Conservation (phyloP, 2,797 vertebrate species). For the Lerista edwardsae region DNA sequence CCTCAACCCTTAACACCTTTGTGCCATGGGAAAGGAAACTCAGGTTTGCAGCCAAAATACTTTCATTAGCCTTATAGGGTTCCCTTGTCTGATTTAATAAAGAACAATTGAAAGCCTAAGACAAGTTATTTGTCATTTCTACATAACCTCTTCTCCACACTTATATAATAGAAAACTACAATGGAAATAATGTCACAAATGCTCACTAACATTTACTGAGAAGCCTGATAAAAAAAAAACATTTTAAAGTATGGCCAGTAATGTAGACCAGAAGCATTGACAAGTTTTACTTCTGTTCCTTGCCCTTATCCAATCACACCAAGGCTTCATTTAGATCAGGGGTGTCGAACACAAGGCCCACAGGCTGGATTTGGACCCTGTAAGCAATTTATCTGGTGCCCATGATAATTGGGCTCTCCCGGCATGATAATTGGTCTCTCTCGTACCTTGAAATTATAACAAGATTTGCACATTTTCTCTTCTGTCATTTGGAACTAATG, state of each 20-base stretch:
- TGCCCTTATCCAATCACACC: neutral
- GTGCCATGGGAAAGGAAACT: slow-evolving; percentile 2
- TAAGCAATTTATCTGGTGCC: no score
- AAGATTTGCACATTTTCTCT: no score
- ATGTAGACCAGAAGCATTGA: neutral
- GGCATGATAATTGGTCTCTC: no score
- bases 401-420: no score
- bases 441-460: no score
- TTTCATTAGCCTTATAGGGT: neutral
- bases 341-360: no score
- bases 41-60: neutral
- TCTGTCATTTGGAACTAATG: no score
- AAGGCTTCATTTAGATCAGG: neutral
- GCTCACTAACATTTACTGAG: neutral
- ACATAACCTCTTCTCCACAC: neutral
- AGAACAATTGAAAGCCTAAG: neutral
- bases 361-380: no score
- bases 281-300: neutral
- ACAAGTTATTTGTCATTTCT: neutral
- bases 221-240: neutral
- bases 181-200: neutral
- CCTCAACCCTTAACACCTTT: slow-evolving; percentile 49
- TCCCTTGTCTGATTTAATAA: neutral
- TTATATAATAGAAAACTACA: neutral
- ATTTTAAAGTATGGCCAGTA: neutral